These are phyloP conservation scores for Nyctereutes procyonoides DNA, from an alignment of 2,113 vertebrate genomes.

Conservation along the genomic window DNA sequence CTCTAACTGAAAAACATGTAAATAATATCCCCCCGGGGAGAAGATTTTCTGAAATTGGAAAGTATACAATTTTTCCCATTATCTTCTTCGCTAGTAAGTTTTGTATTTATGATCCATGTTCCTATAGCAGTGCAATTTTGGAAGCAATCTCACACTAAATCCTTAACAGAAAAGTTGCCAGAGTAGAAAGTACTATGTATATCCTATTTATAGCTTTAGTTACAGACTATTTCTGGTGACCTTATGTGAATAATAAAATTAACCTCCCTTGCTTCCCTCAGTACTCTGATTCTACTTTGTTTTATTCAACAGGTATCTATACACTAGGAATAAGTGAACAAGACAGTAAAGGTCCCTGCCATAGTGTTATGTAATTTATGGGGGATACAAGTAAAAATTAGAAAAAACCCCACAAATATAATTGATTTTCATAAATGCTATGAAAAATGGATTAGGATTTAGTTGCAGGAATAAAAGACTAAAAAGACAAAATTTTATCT, in stretches of 20 bases:
- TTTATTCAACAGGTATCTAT: background rate
- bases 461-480: background rate
- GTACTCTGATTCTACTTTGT: background rate
- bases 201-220: background rate
- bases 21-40: background rate
- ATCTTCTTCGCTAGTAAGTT: background rate
- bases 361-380: background rate
- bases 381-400: background rate
- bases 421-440: background rate
- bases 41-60: slow-evolving; percentile 1
- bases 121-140: background rate
- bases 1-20: background rate
- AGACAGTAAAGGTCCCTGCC: background rate
- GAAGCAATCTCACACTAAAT: background rate
- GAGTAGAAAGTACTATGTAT: background rate
- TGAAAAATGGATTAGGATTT: background rate
- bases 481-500: background rate
- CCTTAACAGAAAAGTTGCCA: background rate
- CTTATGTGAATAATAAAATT: background rate
- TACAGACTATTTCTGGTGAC: background rate
- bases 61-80: background rate
- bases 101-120: background rate
- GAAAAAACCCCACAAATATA: background rate
- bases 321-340: background rate
- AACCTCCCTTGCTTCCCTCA: background rate